Evolutionary conservation across 2,113 vertebrate species (phyloP).

Genomic region (Chlamydotis undulata): DNA sequence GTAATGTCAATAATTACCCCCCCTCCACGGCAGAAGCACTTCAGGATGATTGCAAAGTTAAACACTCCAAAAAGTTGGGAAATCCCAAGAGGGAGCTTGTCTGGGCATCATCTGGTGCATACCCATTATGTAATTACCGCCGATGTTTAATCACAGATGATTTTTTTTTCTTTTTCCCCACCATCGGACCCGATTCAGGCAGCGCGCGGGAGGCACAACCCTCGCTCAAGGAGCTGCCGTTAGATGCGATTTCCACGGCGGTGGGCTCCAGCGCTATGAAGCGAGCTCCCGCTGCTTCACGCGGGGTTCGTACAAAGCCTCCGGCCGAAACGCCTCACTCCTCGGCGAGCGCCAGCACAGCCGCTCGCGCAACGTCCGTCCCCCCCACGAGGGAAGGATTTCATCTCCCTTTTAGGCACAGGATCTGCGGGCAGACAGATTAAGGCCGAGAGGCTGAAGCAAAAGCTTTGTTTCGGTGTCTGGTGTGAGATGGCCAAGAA

Average conservation of each 20-base stretch:
- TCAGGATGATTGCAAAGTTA: conserved; percentile 1
- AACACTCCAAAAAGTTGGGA: conserved; percentile 50
- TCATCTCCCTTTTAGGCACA: neutral
- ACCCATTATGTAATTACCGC: conserved; percentile 47
- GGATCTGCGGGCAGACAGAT: neutral
- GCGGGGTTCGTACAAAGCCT: neutral
- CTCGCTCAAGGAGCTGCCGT: neutral
- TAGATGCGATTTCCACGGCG: neutral
- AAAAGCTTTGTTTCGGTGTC: neutral
- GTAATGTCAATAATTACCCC: neutral
- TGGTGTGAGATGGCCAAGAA: neutral
- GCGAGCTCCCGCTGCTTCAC: neutral
- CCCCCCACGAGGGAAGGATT: neutral
- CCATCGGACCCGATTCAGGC: neutral
- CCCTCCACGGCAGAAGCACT: neutral
- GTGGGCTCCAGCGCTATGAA: neutral
- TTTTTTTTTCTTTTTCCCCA: neutral
- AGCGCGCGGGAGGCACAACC: neutral
- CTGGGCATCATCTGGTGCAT: conserved; percentile 37
- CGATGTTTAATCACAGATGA: conserved; percentile 32
- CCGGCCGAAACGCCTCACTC: neutral
- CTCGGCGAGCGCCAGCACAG: neutral
- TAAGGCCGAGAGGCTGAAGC: neutral
- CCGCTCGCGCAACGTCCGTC: neutral
- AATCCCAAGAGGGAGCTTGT: conserved; percentile 56